phyloP scores from a whole-genome alignment of 2,797 vertebrate species.

The Cossypha polioptera region DNA sequence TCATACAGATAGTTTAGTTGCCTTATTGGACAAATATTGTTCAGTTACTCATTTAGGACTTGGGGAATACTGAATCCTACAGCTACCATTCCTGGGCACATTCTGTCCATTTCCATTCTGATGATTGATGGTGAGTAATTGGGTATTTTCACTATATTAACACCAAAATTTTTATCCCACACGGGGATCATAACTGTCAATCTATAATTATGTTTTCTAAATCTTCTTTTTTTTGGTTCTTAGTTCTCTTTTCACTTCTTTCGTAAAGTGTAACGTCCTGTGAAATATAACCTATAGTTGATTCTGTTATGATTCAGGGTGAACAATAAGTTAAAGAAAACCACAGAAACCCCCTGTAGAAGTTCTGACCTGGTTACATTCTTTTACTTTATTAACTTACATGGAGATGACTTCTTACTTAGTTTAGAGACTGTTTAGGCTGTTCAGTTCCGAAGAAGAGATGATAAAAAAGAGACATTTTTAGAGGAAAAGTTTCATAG shows the following conservation, averaged over 20 bases:
- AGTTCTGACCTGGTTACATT: not conserved
- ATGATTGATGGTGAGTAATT: not conserved
- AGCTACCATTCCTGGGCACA: fast-evolving
- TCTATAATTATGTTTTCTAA: not conserved
- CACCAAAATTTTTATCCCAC: not conserved
- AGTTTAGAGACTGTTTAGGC: not conserved
- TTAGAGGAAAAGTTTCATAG: fast-evolving
- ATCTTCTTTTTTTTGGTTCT: not conserved
- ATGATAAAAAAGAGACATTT: not conserved
- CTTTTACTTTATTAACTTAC: not conserved
- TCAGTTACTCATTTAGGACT: not conserved
- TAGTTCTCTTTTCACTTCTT: not conserved
- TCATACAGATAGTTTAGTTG: not conserved
- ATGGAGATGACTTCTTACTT: not conserved
- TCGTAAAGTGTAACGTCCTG: not conserved
- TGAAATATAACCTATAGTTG: not conserved
- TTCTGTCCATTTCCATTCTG: not conserved
- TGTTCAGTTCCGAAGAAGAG: not conserved
- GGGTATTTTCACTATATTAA: not conserved
- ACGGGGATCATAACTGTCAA: not conserved
- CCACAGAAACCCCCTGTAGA: not conserved
- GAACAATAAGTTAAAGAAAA: not conserved
- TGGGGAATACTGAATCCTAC: not conserved
- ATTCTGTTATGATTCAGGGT: not conserved
- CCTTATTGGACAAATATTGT: not conserved